Evolutionary conservation across 2,888 invertebrate species (phyloP), one percentile per base, ranked within the genome.

Genomic region (Ormyrus labotus): DNA sequence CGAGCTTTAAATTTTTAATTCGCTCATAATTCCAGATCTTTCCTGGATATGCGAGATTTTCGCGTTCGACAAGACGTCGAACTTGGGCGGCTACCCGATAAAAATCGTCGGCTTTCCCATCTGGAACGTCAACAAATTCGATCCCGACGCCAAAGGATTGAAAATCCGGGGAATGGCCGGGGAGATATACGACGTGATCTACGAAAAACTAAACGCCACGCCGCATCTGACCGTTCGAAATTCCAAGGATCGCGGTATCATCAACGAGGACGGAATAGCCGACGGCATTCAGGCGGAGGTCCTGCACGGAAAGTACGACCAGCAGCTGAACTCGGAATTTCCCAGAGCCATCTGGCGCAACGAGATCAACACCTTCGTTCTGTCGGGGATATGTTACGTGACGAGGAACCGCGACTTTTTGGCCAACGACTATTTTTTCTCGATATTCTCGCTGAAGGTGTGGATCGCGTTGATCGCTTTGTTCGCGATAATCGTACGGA

Each of bases 331-430:
- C 19, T 51, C 47, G 34, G 76, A 76, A 45, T 19, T 67, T 1
- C 58, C 50, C 10, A 10, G 75, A 5, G 51, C 34, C 8, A 45
- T 76, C 5, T 61, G 63, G 69, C 60, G 13, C 11, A 76, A 76
- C 19, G 69, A 68, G 50, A 8, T 67, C 8, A 74, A 74, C 19
- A 8, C 50, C 6, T n/a, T 51, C 8, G 5, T 74, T 6, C 2
- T 2, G 5, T 75, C 75, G 9, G 75, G 75, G 10, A 60, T 75
- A 0, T 75, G 75, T 48, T 75, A 68, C 53, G 67, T 45, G 1
- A 48, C 6, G 6, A 34, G 9, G 10, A 60, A 48, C n/a, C 45
- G 58, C 19, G 13, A 34, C 11, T n/a, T 75, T 34, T 13, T 8
- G 34, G 67, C 34, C 9, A 34, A 60, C 45, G 34, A 60, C 11